Evolutionary conservation across 2,888 invertebrate genomes (phyloP).

Genomic region (Ommatoiulus sabulosus): DNA sequence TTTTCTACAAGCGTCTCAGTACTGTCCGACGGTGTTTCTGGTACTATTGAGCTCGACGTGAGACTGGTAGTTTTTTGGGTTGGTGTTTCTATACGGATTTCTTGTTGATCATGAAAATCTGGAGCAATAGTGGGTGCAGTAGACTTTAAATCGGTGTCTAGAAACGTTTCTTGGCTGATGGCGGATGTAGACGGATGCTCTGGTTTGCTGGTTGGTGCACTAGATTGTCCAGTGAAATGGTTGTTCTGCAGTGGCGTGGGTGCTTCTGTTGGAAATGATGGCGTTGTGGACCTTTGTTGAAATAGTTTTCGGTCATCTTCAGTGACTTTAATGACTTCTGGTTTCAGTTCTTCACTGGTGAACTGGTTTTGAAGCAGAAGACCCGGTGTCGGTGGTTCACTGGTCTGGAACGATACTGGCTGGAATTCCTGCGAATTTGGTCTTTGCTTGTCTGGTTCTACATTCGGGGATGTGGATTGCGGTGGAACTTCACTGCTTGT

Average conservation of each 20-base stretch:
- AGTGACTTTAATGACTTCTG: not conserved
- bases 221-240: not conserved
- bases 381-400: not conserved
- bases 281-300: not conserved
- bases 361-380: not conserved
- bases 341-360: conserved; percentile 10
- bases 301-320: not conserved
- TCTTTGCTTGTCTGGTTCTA: not conserved
- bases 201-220: not conserved
- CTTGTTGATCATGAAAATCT: not conserved
- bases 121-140: not conserved
- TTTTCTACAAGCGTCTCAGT: not conserved
- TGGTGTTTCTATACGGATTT: not conserved
- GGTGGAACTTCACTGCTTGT: conserved; percentile 48
- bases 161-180: not conserved
- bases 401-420: not conserved
- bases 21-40: not conserved
- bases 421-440: not conserved
- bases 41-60: not conserved
- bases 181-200: not conserved
- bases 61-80: not conserved
- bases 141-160: not conserved
- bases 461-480: not conserved
- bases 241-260: not conserved
- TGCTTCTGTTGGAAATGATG: not conserved